phyloP scores from a whole-genome alignment of 2,888 invertebrate species.

The Syrphus vitripennis region DNA sequence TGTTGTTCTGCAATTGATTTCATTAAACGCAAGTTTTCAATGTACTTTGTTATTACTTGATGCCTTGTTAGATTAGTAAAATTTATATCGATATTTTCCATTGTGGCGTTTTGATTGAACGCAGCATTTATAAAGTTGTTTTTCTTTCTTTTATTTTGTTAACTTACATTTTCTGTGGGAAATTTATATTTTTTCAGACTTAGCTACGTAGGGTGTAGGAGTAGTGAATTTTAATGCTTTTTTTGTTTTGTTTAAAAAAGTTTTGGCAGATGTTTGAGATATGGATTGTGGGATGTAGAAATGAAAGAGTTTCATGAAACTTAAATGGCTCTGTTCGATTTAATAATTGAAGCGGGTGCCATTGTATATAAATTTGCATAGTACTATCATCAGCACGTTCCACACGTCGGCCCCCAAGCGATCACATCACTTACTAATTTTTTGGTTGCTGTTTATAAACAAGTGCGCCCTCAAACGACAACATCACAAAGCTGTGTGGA shows the following conservation, averaged over 20 bases:
- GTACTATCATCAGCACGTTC: too few species aligned
- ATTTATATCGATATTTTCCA: constrained; percentile 72
- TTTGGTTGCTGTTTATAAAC: too few species aligned
- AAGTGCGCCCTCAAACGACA: too few species aligned
- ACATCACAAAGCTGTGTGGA: too few species aligned
- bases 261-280: constrained; percentile 8
- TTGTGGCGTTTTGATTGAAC: constrained; percentile 31
- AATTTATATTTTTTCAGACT: neutral
- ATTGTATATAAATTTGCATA: too few species aligned
- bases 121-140: constrained; percentile 9
- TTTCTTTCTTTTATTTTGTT: too few species aligned
- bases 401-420: too few species aligned
- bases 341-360: too few species aligned
- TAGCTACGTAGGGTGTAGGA: neutral
- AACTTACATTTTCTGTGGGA: neutral
- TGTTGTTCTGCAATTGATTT: constrained; percentile 83
- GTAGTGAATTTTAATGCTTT: neutral
- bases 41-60: constrained; percentile 82
- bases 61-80: constrained; percentile 76
- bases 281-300: neutral
- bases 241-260: constrained; percentile 17
- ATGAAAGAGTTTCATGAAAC: neutral
- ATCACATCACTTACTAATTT: too few species aligned
- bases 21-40: constrained; percentile 83
- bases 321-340: neutral